Base-by-base conservation (phyloP, 2,113 vertebrate genomes). In the Zosterops japonicus region DNA sequence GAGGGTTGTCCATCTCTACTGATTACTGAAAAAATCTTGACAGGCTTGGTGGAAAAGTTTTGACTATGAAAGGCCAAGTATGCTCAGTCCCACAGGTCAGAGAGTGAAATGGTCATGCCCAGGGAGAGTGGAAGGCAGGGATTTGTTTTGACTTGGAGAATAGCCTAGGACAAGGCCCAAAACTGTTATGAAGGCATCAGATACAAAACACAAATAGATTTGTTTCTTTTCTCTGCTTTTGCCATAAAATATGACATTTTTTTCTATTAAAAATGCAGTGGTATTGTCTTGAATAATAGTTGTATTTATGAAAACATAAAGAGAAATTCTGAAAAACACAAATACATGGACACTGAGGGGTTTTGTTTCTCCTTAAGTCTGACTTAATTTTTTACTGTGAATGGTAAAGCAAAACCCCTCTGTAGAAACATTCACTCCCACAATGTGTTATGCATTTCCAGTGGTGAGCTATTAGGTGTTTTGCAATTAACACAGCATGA, bases 401-500 rank as follows among this genome's bases (percentile, higher is more conserved):
- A 31, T 78, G 20, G 10, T 70, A 88, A 83, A 87, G 39, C 15
- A 53, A 71, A 93, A 75, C 50, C 22, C 24, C 42, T 72, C 33
- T 88, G 46, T 17, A 77, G 67, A 88, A 93, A 35, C 14, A 19
- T 63, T 72, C 49, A 83, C 14, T 89, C 39, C 52, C 89, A 64
- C 27, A 6, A 78, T 41, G 71, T 57, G 24, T 68, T 93, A 94
- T 88, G 41, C 68, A 95, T 97, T 96, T 92, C 82, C 89, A 93
- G 75, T 44, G 36, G 94, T 89, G 82, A 96, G 84, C 92, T 89
- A 55, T 89, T 95, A 91, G 74, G 74, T 87, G 63, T 83, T 91
- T 77, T 71, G 36, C 76, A 94, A 93, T 97, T 96, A 96, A 81
- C 87, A 93, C 63, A 90, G 76, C 69, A 67, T 78, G 87, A 93